Conservation (phyloP, 2,797 vertebrate genomes). For the Anguilla megastoma region DNA sequence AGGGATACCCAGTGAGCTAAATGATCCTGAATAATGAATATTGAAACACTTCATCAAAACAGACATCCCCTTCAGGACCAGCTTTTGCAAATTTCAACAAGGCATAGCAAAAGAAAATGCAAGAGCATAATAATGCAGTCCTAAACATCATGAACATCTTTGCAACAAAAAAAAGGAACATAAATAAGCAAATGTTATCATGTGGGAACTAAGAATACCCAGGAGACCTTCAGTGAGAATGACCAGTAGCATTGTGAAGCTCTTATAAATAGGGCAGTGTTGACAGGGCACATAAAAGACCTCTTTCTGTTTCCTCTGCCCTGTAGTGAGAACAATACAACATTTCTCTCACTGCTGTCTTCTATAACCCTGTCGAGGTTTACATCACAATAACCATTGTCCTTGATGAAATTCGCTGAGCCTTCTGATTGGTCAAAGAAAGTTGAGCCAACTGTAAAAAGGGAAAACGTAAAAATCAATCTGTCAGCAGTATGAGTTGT, state of each 20-base stretch:
- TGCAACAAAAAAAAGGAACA: not conserved
- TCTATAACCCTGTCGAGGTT: not conserved
- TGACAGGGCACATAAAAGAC: slow-evolving; percentile 16
- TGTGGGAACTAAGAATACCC: not conserved
- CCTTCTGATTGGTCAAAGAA: not conserved
- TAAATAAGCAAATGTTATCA: not conserved
- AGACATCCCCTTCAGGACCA: not conserved
- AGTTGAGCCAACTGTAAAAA: not conserved
- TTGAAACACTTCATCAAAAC: not conserved
- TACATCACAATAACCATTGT: slow-evolving; percentile 18
- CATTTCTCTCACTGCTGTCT: not conserved
- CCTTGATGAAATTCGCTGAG: not conserved
- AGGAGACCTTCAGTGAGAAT: slow-evolving; percentile 16
- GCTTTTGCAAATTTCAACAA: not conserved
- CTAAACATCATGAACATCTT: not conserved
- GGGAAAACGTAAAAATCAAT: not conserved
- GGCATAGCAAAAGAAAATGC: not conserved
- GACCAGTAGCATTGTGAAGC: not conserved
- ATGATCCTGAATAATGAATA: not conserved
- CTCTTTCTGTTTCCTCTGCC: not conserved
- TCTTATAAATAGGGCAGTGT: slow-evolving; percentile 21
- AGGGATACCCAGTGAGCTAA: not conserved
- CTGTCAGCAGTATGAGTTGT: slow-evolving; percentile 5
- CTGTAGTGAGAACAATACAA: not conserved
- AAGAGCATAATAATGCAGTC: not conserved